Base-by-base conservation (phyloP, 2,888 invertebrate species). In the Acholoe squamosa region DNA sequence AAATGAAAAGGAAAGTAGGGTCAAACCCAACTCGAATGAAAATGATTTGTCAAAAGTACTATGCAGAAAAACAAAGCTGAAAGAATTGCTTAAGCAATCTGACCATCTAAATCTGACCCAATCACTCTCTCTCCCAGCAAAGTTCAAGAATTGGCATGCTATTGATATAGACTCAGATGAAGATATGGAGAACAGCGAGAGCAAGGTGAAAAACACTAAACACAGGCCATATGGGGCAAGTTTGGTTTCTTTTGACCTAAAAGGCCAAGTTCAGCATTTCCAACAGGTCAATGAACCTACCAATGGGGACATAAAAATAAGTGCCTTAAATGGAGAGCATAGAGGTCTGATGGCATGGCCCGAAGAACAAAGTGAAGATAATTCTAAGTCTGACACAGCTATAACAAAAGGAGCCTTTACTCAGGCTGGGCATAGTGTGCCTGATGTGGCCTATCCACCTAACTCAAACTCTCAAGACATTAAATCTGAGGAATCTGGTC, bases 81-180 rank as follows among this genome's bases (percentile, higher is more conserved):
- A 80, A 7, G 34, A 0, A 31, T 14, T 28, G 1, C 7, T 31
- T 43, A 34, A 28, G 14, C 86, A 16, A 10, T 54, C 19, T 12
- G 31, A 61, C 12, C 31, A 90, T 33, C 43, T 31, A 14, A 84
- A 31, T 22, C 43, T 91, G 10, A 33, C 84, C n/a, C 3, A 51
- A 34, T 91, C 91, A 67, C 14, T 43, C 10, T 91, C 91, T 14
- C 34, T 90, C n/a, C 91, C 91, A 5, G 86, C 33, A 22, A n/a
- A 84, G 22, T 86, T 52, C 28, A 84, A 76, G 22, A 16, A 28
- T 43, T 90, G 91, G 90, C 80, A 56, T 16, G 89, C 91, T 10
- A 86, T 91, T 76, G 91, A 91, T 22, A 67, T 90, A 16, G 91
- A 91, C 14, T 71, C 89, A 10, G 91, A 84, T 61, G 89, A 80